phyloP scores from a whole-genome alignment of 2,888 invertebrate genomes.

The Philonicus albiceps region DNA sequence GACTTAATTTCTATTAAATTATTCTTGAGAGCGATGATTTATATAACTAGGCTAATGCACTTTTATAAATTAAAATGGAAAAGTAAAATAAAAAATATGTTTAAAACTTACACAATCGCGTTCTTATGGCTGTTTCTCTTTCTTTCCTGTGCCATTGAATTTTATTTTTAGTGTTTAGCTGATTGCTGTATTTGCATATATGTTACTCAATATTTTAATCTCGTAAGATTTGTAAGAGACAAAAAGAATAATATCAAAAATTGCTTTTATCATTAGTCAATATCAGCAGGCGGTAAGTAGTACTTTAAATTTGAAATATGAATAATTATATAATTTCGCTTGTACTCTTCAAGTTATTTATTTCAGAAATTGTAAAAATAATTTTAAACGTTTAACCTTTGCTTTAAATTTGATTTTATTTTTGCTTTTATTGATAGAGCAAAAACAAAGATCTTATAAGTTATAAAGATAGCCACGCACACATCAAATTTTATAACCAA shows the following conservation, averaged over 20 bases:
- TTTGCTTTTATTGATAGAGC: no score
- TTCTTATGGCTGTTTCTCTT: neutral
- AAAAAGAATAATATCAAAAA: no score
- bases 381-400: no score
- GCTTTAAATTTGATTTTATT: no score
- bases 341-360: neutral
- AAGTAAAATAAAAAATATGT: slow-evolving; percentile 4
- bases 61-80: slow-evolving; percentile 20
- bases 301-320: no score
- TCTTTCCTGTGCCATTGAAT: neutral
- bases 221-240: neutral
- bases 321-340: no score
- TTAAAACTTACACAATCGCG: neutral
- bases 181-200: neutral
- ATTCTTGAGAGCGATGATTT: slow-evolving; percentile 22
- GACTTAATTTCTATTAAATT: neutral
- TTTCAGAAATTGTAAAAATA: neutral
- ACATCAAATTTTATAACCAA: no score
- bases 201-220: neutral
- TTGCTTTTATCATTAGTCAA: no score
- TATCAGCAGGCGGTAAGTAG: no score
- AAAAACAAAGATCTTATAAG: no score
- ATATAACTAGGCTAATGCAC: slow-evolving; percentile 14
- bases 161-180: neutral
- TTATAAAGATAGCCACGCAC: no score